Evolutionary conservation across 2,797 vertebrate species (phyloP).

Genomic region (Erethizon dorsatum): DNA sequence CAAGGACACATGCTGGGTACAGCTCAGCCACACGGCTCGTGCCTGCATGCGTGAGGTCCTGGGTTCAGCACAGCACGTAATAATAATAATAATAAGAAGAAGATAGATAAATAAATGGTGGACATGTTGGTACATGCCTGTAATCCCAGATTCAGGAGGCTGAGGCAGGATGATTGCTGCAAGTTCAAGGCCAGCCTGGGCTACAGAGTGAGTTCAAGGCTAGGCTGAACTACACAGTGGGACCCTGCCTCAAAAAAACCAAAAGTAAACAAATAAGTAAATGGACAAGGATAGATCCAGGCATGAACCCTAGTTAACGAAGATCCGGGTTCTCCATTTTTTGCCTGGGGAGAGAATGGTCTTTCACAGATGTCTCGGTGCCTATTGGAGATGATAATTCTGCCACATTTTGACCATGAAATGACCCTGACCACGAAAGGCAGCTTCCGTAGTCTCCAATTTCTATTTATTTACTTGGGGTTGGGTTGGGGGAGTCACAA

Average conservation of each 20-base stretch:
- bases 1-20: neutral
- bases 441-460: slow-evolving; percentile 66
- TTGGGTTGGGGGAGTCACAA: neutral
- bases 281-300: neutral
- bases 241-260: neutral
- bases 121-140: neutral
- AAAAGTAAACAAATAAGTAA: neutral
- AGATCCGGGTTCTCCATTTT: neutral
- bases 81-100: neutral
- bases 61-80: neutral
- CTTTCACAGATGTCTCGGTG: neutral
- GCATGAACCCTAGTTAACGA: neutral
- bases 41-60: neutral
- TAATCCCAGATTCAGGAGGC: neutral
- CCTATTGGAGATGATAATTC: neutral
- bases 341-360: neutral
- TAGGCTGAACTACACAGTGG: neutral
- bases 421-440: neutral
- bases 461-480: slow-evolving; percentile 51
- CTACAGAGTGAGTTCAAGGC: neutral
- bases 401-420: slow-evolving; percentile 48
- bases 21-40: neutral
- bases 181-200: neutral
- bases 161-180: neutral
- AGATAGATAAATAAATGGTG: neutral